Conservation (phyloP, 2,888 invertebrate species). For the Pseudococcus longispinus region DNA sequence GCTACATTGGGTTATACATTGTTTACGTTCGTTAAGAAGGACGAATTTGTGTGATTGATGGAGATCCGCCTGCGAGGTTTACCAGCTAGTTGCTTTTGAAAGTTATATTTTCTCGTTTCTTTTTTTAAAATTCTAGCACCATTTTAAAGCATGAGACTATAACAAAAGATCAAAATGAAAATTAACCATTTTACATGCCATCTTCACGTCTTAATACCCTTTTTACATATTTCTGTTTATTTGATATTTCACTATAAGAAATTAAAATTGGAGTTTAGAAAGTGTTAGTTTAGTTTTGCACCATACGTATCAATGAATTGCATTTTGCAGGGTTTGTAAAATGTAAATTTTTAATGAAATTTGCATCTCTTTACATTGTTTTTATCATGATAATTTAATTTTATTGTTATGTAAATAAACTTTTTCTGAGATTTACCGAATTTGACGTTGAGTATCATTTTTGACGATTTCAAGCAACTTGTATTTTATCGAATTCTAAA, state of each 20-base stretch:
- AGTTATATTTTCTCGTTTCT: background rate
- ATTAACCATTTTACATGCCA: background rate
- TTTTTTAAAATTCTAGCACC: background rate
- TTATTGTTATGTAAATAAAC: slow-evolving; percentile 34
- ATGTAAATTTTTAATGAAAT: slow-evolving; percentile 8
- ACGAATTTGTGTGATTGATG: background rate
- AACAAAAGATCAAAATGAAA: background rate
- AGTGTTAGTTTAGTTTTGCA: background rate
- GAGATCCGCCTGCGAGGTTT: background rate
- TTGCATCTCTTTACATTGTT: slow-evolving; percentile 7
- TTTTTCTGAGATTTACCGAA: background rate
- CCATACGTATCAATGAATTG: background rate
- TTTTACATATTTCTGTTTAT: background rate
- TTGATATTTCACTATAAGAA: background rate
- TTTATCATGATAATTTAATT: slow-evolving; percentile 1
- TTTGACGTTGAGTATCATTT: too few species aligned
- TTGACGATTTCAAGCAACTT: too few species aligned
- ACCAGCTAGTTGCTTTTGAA: background rate
- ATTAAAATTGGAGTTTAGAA: background rate
- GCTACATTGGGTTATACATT: background rate
- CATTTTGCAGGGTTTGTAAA: background rate
- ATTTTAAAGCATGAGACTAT: background rate
- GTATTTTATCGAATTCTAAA: background rate
- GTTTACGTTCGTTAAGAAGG: background rate
- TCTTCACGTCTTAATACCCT: background rate